Base-by-base conservation (phyloP, 2,113 vertebrate species). In the Nothocercus julius region DNA sequence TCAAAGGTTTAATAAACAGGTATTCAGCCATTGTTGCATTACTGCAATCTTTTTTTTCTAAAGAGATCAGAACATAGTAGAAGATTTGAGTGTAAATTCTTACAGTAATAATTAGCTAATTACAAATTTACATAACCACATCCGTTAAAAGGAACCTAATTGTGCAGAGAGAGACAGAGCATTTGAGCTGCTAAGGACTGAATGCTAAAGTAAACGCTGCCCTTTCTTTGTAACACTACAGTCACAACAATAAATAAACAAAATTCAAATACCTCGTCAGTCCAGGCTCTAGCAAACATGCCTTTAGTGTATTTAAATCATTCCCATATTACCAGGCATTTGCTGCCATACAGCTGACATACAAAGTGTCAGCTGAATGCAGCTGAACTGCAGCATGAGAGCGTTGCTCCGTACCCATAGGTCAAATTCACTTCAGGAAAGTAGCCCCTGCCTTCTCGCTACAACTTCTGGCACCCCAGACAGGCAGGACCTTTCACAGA, bases 81-180 rank as follows among this genome's bases (percentile, higher is more conserved):
- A 75, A 64, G 13, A 92, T 93, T 83, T 86, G 73, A 74, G 91
- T 90, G 64, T 25, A 86, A 95, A 90, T 86, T 93, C 1, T 90
- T 92, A 51, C 76, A 75, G 45, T 70, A 95, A 92, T 36, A 92
- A 88, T 67, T 63, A 63, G 27, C 44, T 87, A 86, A 92, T 95
- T 90, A 83, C 93, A 88, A 74, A 93, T 59, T 80, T 42, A 92
- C 62, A 93, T 59, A 94, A 74, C 68, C 64, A 78, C 72, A 81
- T 83, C 56, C 36, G 83, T 2, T 86, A 51, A 81, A 92, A 86
- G 92, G 85, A 49, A 14, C 13, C 36, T 88, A 88, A 82, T 93
- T 92, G 81, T 12, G 16, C 21, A 67, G 30, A 68, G 79, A 91
- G 10, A 54, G 54, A 90, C 91, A 81, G 13, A 74, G 72, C 72